phyloP scores from a whole-genome alignment of 2,113 vertebrate species.

The Spermophilus dauricus region DNA sequence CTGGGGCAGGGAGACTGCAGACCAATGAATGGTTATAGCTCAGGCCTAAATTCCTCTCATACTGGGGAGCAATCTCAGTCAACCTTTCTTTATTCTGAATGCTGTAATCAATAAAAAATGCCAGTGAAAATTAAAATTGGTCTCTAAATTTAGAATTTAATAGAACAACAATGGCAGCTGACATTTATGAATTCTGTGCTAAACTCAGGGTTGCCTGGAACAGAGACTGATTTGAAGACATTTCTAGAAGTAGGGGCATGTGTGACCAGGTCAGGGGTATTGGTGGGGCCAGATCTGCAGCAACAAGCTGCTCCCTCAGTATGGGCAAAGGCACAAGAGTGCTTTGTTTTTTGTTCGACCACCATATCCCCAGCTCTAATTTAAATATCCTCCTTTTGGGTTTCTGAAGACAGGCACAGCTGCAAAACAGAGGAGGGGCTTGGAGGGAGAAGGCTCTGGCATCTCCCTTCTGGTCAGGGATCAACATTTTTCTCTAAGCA shows the following conservation, averaged over 20 bases:
- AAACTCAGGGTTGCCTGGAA: neutral
- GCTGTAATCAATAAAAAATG: neutral
- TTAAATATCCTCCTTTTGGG: conserved; percentile 57
- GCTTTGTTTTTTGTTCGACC: conserved; percentile 45
- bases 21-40: neutral
- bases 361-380: conserved; percentile 48
- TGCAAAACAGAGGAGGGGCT: conserved; percentile 22
- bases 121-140: neutral
- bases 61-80: neutral
- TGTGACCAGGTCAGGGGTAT: neutral
- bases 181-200: conserved; percentile 2
- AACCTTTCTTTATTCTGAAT: neutral
- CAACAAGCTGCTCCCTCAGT: neutral
- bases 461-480: conserved; percentile 32
- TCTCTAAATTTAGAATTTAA: neutral
- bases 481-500: conserved; percentile 53
- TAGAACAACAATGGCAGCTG: neutral
- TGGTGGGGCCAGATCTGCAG: neutral
- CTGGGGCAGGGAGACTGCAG: rapidly evolving
- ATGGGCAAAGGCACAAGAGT: neutral
- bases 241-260: neutral
- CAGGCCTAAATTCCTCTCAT: neutral
- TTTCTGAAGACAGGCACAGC: conserved; percentile 61
- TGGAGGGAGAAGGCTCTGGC: neutral
- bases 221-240: conserved; percentile 20